Evolutionary conservation across 2,797 vertebrate species (phyloP).

Genomic region (Pipistrellus pipistrellus): DNA sequence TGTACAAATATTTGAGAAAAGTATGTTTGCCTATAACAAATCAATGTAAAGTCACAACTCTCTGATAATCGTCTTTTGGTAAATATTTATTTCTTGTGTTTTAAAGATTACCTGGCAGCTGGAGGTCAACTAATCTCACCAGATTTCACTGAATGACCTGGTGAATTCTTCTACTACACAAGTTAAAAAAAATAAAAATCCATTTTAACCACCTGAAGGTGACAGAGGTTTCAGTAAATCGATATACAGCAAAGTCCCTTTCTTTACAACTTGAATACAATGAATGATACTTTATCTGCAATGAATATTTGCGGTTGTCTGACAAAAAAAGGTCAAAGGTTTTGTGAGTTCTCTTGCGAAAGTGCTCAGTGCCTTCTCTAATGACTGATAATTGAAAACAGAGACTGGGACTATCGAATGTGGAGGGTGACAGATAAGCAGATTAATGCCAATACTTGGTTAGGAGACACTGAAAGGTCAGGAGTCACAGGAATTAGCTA

Average conservation of each 20-base stretch:
- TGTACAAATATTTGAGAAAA: slow-evolving; percentile 56
- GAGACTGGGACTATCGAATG: slow-evolving; percentile 89
- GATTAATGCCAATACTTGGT: slow-evolving; percentile 89
- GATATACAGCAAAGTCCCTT: slow-evolving; percentile 84
- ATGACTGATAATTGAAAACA: slow-evolving; percentile 94
- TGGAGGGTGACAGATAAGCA: slow-evolving; percentile 90
- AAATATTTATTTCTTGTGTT: slow-evolving; percentile 75
- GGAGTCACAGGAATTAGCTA: slow-evolving; percentile 85
- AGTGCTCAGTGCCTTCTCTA: slow-evolving; percentile 91
- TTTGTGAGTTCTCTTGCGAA: slow-evolving; percentile 91
- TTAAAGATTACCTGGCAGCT: slow-evolving; percentile 67
- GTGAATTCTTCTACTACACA: slow-evolving; percentile 82
- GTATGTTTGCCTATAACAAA: background rate
- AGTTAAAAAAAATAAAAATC: slow-evolving; percentile 83
- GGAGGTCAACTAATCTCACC: slow-evolving; percentile 82
- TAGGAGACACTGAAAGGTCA: slow-evolving; percentile 87
- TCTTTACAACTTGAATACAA: slow-evolving; percentile 87
- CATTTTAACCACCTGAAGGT: slow-evolving; percentile 85
- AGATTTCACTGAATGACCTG: slow-evolving; percentile 86
- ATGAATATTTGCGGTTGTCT: slow-evolving; percentile 93
- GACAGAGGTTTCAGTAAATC: slow-evolving; percentile 86
- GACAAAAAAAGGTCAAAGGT: slow-evolving; percentile 94
- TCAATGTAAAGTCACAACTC: background rate
- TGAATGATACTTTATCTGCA: slow-evolving; percentile 93
- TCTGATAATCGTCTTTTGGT: slow-evolving; percentile 66